A percentile compares a stretch with the other conserved stretches of the same genome.
These are phyloP conservation scores for Delia radicum DNA, from an alignment of 1,140 invertebrate species.

Conservation along the genomic window DNA sequence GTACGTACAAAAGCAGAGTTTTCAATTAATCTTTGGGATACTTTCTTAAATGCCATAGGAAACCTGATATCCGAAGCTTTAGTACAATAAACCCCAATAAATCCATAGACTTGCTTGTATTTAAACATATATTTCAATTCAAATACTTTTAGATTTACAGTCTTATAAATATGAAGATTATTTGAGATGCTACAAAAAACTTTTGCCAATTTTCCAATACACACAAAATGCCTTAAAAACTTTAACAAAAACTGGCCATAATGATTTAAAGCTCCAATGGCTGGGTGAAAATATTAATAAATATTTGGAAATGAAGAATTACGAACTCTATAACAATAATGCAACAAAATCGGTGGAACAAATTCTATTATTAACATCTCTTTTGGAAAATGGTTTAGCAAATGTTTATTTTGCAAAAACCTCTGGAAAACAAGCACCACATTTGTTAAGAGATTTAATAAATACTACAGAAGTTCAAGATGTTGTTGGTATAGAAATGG, in stretches of 20 bases:
- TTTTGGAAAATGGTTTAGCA: slow-evolving; percentile 30
- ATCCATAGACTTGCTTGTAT: not conserved
- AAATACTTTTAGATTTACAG: not conserved
- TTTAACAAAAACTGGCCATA: not conserved
- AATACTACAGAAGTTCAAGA: slow-evolving; percentile 17
- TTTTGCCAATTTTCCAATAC: slow-evolving; percentile 15
- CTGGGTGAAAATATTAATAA: slow-evolving; percentile 1
- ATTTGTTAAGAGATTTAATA: slow-evolving; percentile 32
- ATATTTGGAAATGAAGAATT: not conserved
- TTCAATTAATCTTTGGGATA: no score
- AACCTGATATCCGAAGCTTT: no score
- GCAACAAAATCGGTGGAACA: slow-evolving; percentile 12
- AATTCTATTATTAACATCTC: slow-evolving; percentile 19
- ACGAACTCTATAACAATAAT: not conserved
- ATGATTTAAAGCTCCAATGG: slow-evolving; percentile 17
- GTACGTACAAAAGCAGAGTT: no score
- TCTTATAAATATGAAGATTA: slow-evolving; percentile 6
- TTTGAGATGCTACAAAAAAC: not conserved
- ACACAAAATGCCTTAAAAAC: not conserved
- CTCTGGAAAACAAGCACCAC: slow-evolving; percentile 26
- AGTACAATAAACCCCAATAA: no score
- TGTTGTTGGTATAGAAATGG: slow-evolving; percentile 25
- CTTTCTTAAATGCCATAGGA: no score
- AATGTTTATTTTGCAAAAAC: slow-evolving; percentile 28
- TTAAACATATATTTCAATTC: not conserved